phyloP scores from a whole-genome alignment of 2,888 invertebrate genomes.

The Euspilapteryx auroguttella region DNA sequence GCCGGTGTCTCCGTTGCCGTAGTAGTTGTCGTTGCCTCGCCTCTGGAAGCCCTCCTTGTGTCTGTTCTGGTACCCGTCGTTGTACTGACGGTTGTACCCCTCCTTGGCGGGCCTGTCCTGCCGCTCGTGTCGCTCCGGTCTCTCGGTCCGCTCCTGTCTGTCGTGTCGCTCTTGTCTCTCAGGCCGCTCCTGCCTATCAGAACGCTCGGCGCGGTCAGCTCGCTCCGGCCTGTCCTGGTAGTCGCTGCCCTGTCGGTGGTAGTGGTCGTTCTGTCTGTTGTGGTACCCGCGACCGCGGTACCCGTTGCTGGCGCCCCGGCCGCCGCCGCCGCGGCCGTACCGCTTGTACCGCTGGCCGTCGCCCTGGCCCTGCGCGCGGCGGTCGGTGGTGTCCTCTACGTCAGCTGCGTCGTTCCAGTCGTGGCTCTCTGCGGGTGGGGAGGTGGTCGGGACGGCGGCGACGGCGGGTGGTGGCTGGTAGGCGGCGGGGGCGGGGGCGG shows the following conservation, averaged over 20 bases:
- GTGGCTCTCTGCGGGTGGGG: slow-evolving; percentile 17
- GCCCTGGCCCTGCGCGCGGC: slow-evolving; percentile 38
- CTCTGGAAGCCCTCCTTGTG: slow-evolving; percentile 29
- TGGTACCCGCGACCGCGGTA: slow-evolving; percentile 37
- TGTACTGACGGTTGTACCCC: slow-evolving; percentile 9
- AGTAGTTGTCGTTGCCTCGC: slow-evolving; percentile 29
- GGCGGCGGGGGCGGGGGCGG: slow-evolving; percentile 48
- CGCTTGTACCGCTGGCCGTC: slow-evolving; percentile 39
- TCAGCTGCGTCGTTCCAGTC: slow-evolving; percentile 40
- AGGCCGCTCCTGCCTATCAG: too few relatives aligned
- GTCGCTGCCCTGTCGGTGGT: slow-evolving; percentile 28
- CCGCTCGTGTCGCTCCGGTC: too few relatives aligned
- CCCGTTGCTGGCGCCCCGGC: slow-evolving; percentile 41
- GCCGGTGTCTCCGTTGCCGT: slow-evolving; percentile 37
- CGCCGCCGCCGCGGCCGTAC: slow-evolving; percentile 27
- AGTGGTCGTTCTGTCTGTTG: slow-evolving; percentile 28
- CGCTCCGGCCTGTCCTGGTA: too few relatives aligned
- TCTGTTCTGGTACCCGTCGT: slow-evolving; percentile 32
- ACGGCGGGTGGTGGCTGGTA: slow-evolving; percentile 61
- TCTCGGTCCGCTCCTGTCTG: too few relatives aligned
- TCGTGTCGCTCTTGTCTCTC: too few relatives aligned
- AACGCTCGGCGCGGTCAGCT: too few relatives aligned
- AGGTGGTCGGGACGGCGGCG: slow-evolving; percentile 42
- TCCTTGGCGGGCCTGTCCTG: slow-evolving; percentile 1
- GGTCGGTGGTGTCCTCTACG: slow-evolving; percentile 26